Evolutionary conservation across 1,140 invertebrate species (phyloP), one percentile per base, ranked within the genome.

Genomic region (Rhynchophorus ferrugineus): DNA sequence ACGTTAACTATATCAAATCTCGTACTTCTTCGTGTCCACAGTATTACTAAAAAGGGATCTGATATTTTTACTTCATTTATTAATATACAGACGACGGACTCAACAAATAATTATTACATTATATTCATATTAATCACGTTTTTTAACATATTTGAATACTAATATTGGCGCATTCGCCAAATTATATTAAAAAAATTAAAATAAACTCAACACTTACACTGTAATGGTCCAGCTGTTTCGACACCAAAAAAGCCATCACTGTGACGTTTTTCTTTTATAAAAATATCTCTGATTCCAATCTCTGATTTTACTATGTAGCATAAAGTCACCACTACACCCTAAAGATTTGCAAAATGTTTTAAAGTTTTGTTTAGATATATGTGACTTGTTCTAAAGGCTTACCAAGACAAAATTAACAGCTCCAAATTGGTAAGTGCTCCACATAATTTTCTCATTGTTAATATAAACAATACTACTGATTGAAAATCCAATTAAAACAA

Each of bases 381-480:
- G 2, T 16, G 3, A 2, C 1, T 3, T 3, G 17, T 13, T 1
- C 11, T 13, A 3, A 1, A 3, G n/a, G 55, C 58, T 56, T 61
- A 63, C 64, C 62, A 64, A 21, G 11, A 53, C 14, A 47, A 57
- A 21, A 57, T 58, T 50, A 38, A 50, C 46, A 11, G 20, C 42
- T 44, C 58, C 51, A 51, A 66, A 66, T 17, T 61, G 57, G 33
- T 63, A 66, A 17, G 57, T 52, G 44, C 47, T 61, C 54, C 61
- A 61, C 17, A 64, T 22, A n/a, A 45, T 44, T 11, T 64, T 50
- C n/a, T 55, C 34, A 42, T 58, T 47, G 38, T 66, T 66, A 13
- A 64, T 58, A 44, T 64, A 66, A 44, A 66, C 13, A 7, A 63
- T 52, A 34, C 64, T 66, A 45, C 61, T 64, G 2, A 56, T 39